Conservation (phyloP, 53 echinoderm and acorn worm species). For the Holothuria leucospilota region DNA sequence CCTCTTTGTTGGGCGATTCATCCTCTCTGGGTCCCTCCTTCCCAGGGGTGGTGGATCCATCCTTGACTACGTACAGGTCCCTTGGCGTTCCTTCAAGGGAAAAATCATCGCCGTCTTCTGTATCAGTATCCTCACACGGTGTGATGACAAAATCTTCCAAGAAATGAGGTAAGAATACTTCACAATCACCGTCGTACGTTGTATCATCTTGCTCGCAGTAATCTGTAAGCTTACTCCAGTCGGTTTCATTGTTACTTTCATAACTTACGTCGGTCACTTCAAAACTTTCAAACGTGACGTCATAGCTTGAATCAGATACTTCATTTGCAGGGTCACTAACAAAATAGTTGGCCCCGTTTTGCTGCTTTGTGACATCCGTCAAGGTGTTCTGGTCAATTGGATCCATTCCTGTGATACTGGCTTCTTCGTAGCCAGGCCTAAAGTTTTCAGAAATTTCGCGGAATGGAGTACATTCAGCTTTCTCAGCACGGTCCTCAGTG, state of each 20-base stretch:
- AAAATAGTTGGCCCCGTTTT: no score
- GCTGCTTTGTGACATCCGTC: no score
- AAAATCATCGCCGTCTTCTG: constrained; percentile 19
- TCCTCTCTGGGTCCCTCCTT: not conserved
- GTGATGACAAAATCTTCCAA: constrained; percentile 34
- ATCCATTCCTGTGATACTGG: not conserved
- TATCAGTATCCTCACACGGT: constrained; percentile 34
- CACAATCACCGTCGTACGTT: not conserved
- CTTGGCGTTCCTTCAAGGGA: not conserved
- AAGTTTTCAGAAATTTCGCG: no score
- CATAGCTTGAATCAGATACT: no score
- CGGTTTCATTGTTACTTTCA: not conserved
- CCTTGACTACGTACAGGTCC: not conserved
- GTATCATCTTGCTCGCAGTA: not conserved
- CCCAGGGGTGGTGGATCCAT: not conserved
- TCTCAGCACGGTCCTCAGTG: not conserved
- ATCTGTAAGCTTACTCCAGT: not conserved
- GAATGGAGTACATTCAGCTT: not conserved
- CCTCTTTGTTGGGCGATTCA: not conserved
- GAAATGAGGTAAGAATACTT: not conserved
- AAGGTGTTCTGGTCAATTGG: not conserved
- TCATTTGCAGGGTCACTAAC: no score
- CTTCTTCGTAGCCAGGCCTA: no score
- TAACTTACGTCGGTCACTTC: no score
- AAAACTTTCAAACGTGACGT: no score